Percentiles rank a stretch among this genome's conserved stretches.
Evolutionary conservation across 2,113 vertebrate genomes (phyloP).

Genomic region (Cnemophilus loriae): DNA sequence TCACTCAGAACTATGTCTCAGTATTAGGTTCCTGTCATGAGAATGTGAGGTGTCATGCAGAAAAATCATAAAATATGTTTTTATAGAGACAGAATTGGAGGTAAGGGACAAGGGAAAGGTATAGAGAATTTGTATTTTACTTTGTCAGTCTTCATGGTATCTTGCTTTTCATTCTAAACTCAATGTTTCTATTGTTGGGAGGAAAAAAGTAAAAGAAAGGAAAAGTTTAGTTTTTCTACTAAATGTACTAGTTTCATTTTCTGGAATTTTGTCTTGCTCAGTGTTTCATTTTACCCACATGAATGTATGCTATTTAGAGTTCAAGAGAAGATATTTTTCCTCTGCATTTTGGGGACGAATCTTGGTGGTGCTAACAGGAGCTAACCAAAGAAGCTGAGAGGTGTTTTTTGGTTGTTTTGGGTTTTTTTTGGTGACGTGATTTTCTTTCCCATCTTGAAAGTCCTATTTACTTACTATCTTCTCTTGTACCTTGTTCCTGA

Average conservation of each 20-base stretch:
- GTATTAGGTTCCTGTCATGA: neutral
- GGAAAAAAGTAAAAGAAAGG: neutral
- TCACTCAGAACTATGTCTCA: neutral
- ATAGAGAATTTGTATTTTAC: neutral
- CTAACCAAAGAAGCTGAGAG: neutral
- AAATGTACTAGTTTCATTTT: neutral
- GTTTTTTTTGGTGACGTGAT: rapidly evolving
- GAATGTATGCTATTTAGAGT: neutral
- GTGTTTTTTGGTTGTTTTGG: neutral
- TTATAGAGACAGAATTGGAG: neutral
- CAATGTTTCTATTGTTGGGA: neutral
- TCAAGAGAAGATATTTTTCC: neutral
- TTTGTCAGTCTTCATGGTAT: neutral
- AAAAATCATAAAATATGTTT: neutral
- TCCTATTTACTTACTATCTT: neutral
- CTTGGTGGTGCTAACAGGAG: neutral
- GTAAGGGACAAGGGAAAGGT: neutral
- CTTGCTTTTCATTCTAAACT: neutral
- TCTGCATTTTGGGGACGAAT: neutral
- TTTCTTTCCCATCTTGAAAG: neutral
- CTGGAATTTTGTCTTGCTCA: neutral
- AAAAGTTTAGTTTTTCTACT: neutral
- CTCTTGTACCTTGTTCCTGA: neutral
- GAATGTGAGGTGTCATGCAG: neutral
- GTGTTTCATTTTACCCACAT: neutral